Evolutionary conservation across 2,797 vertebrate species (phyloP), one percentile per base, ranked within the genome.

Genomic region (Mus caroli): DNA sequence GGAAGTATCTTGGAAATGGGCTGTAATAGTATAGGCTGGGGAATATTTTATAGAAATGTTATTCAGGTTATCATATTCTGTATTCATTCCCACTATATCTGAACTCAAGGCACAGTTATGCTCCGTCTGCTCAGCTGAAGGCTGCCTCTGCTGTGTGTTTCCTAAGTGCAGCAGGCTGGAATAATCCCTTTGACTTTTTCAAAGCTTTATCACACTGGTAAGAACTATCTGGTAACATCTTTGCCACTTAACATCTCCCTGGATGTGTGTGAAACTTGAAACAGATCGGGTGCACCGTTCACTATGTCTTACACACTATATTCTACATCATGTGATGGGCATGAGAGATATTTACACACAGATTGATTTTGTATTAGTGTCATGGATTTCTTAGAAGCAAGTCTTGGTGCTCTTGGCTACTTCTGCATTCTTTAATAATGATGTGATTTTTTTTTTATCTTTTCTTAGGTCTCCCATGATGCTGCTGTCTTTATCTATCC

Each of bases 401-500:
- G 79, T 43, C 43, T 82, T 83, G 40, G 69, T 67, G 40, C 13
- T 85, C 73, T 96, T 34, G 79, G 84, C 43, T 73, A 76, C 90
- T 93, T 86, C 94, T 43, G 73, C 94, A 93, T 97, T 97, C 92
- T 92, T 83, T 93, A 93, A 75, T 52, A 89, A 92, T 94, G 96
- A 96, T 80, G 86, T 58, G 92, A 97, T 15, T 71, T 96, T 84
- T 46, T 94, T 90, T 95, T 54, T 24, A 71, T 71, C 64, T 95
- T 91, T 94, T 46, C 86, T 69, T 94, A 67, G 52, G 75, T 92
- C 96, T 97, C 88, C 83, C 97, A 96, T 80, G 77, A 91, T 92
- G 56, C 94, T 52, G 43, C 94, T 91, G 95, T 84, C 52, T 87
- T 96, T 98, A 97, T 97, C 97, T 97, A 79, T 69, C 56, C 62